Evolutionary conservation across 2,888 invertebrate species (phyloP), one percentile per base, ranked within the genome.

Genomic region (Trichopoda pennipes): DNA sequence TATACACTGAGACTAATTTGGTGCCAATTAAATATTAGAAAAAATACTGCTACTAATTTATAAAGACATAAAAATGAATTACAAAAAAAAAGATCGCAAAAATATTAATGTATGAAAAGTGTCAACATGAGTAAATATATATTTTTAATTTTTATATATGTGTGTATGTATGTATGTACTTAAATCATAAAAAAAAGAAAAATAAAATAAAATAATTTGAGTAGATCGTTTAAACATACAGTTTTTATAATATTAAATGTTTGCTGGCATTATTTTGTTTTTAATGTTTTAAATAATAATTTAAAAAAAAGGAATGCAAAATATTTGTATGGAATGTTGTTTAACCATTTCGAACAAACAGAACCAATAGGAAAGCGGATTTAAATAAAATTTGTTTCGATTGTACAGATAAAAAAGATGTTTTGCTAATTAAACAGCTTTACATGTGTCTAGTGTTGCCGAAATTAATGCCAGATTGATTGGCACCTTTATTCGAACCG

Each of bases 381-480:
- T 74, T 81, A 73, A 55, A 64, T 63, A 44, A 42, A 61, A 55
- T 19, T 38, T 70, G 44, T 44, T 72, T 76, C 10, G 35, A 53
- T 78, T 80, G 47, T 60, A 63, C 69, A 76, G 44, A 72, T 42
- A 66, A 58, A 63, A 42, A 69, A 44, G 2, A 47, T 49, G 16
- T 28, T 58, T 35, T 10, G 1, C 17, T 16, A 3, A 70, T 10
- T 23, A 8, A 21, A 12, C 28, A 19, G 56, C n/a, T 93, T 95
- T 95, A 98, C 97, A 98, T 98, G 92, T 99, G 98, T 92, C 98
- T 94, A 88, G 98, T 98, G 92, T 98, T 98, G 86, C 99, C 99
- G 88, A 99, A 97, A 92, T 96, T 99, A 91, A 98, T 97, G 77
- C 99, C 99, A 85, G 97, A 96, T 91, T 98, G 98, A 90, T 93